Evolutionary conservation across 2,888 invertebrate species (phyloP).

Genomic region (Luperina nickerlii): DNA sequence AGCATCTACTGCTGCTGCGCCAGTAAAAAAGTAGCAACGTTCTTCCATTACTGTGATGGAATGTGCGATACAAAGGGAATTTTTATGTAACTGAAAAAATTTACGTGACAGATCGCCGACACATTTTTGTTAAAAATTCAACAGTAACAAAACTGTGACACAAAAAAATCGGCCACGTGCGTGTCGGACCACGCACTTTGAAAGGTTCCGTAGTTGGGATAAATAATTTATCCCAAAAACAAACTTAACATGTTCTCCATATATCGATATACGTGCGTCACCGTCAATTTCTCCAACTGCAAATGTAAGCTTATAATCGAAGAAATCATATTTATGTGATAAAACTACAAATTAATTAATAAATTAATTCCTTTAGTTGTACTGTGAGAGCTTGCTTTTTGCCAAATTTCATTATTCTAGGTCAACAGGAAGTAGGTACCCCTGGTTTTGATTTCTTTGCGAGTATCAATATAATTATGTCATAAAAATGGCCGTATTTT

Average conservation of each 20-base stretch:
- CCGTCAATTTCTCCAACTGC: not conserved
- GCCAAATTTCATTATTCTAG: too few species aligned
- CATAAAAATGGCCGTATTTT: too few species aligned
- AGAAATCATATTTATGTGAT: too few species aligned
- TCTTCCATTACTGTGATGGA: not conserved
- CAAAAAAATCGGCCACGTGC: not conserved
- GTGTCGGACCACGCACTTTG: not conserved
- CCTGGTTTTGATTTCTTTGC: too few species aligned
- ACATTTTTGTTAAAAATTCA: slow-evolving; percentile 8
- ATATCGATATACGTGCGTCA: not conserved
- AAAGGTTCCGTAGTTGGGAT: not conserved
- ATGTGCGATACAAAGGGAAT: not conserved
- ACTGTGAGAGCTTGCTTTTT: too few species aligned
- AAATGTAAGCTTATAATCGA: not conserved
- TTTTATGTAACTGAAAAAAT: not conserved
- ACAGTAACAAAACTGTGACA: not conserved
- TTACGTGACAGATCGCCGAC: too few species aligned
- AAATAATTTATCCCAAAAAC: not conserved
- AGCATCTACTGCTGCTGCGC: not conserved
- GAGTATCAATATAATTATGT: too few species aligned
- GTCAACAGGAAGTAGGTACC: too few species aligned
- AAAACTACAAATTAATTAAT: too few species aligned
- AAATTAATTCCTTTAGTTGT: too few species aligned
- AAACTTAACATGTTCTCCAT: not conserved
- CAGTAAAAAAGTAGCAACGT: not conserved